A percentile compares a stretch with the other conserved stretches of the same genome.
Evolutionary conservation across 1,140 invertebrate species (phyloP).

Genomic region (Heliconius nattereri): DNA sequence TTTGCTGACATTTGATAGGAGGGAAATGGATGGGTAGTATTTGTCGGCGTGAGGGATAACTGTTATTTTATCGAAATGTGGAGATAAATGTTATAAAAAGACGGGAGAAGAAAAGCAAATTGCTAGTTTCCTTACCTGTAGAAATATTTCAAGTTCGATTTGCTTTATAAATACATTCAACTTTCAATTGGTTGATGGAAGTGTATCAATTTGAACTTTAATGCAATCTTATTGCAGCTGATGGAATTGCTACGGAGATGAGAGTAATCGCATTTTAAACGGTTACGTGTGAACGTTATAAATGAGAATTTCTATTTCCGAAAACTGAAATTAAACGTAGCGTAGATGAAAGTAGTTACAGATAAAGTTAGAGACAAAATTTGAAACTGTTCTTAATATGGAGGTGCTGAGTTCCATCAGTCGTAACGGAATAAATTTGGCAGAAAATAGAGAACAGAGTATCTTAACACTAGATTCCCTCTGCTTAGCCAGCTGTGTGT

Average conservation of each 20-base stretch:
- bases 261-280: slow-evolving; percentile 43
- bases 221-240: slow-evolving; percentile 39
- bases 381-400: neutral
- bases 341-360: slow-evolving; percentile 10
- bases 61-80: slow-evolving; percentile 15
- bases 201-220: slow-evolving; percentile 35
- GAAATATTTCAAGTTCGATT: slow-evolving; percentile 13
- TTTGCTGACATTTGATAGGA: slow-evolving; percentile 36
- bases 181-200: slow-evolving; percentile 28
- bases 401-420: no score
- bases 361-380: slow-evolving; percentile 3
- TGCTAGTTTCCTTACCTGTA: slow-evolving; percentile 16
- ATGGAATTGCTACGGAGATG: slow-evolving; percentile 29
- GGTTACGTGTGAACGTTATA: slow-evolving; percentile 43
- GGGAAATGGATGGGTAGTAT: slow-evolving; percentile 23
- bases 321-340: slow-evolving; percentile 39
- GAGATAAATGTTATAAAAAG: slow-evolving; percentile 22
- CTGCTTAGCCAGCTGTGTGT: no score
- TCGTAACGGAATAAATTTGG: no score
- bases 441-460: no score
- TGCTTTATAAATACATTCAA: slow-evolving; percentile 3
- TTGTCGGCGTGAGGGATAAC: slow-evolving; percentile 19
- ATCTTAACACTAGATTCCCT: no score
- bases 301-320: slow-evolving; percentile 45
- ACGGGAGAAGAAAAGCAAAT: neutral